These are phyloP conservation scores for Polyommatus icarus DNA, from an alignment of 2,888 invertebrate species.

Conservation along the genomic window DNA sequence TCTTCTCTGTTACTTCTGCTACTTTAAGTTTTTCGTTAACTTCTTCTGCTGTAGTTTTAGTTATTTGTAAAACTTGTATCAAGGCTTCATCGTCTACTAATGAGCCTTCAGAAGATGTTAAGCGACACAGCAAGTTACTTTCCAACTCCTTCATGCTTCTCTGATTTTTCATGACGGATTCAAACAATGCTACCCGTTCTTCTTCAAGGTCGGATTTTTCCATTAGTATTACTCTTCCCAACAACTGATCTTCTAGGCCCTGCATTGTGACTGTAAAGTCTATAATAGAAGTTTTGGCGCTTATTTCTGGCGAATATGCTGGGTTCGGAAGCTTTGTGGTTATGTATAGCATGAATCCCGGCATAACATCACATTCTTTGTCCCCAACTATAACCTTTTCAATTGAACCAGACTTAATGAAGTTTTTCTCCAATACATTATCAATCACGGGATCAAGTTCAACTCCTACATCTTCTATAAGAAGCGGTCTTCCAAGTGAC, in stretches of 20 bases:
- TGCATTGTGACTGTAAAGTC: slow-evolving; percentile 99
- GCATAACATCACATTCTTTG: slow-evolving; percentile 98
- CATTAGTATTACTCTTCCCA: slow-evolving; percentile 96
- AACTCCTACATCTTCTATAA: slow-evolving; percentile 97
- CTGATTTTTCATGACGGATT: slow-evolving; percentile 98
- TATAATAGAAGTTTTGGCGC: slow-evolving; percentile 97
- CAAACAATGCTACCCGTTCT: slow-evolving; percentile 94
- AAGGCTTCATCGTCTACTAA: slow-evolving; percentile 97
- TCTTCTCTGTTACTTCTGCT: slow-evolving; percentile 95
- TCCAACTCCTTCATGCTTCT: slow-evolving; percentile 97
- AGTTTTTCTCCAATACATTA: slow-evolving; percentile 97
- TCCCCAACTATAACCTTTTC: slow-evolving; percentile 97
- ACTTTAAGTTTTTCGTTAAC: slow-evolving; percentile 96
- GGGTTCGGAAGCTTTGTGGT: slow-evolving; percentile 98
- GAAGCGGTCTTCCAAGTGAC: slow-evolving; percentile 91
- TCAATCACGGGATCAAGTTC: slow-evolving; percentile 98
- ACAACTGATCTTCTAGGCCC: slow-evolving; percentile 95
- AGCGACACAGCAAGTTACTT: slow-evolving; percentile 92
- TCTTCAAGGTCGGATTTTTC: slow-evolving; percentile 97
- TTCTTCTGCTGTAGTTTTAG: slow-evolving; percentile 94
- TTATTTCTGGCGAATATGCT: slow-evolving; percentile 97
- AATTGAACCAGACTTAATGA: slow-evolving; percentile 97
- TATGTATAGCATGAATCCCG: slow-evolving; percentile 96
- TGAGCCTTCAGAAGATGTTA: slow-evolving; percentile 96
- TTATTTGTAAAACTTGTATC: slow-evolving; percentile 92